Conservation (phyloP, 2,888 invertebrate species). For the Dicycla oo region DNA sequence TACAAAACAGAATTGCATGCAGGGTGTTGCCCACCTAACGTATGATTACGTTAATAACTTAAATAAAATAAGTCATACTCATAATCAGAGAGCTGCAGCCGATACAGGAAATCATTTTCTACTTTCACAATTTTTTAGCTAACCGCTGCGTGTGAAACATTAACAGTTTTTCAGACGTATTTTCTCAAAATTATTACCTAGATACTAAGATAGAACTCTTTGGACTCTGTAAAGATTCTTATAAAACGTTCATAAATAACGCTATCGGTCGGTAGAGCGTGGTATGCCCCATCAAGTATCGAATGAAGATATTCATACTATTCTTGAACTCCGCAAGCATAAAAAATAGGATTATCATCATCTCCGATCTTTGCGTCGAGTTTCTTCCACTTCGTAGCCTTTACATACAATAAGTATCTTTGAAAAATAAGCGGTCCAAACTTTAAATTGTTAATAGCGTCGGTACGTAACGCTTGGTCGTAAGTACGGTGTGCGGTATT, state of each 20-base stretch:
- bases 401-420: conserved; percentile 43
- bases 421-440: conserved; percentile 43
- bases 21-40: background rate
- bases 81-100: background rate
- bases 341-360: conserved; percentile 39
- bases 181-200: background rate
- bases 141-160: background rate
- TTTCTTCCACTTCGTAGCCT: conserved; percentile 36
- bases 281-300: background rate
- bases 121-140: background rate
- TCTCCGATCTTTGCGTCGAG: conserved; percentile 26
- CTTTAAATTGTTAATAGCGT: conserved; percentile 56
- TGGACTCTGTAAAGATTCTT: background rate
- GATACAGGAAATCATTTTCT: background rate
- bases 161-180: background rate
- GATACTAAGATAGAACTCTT: background rate
- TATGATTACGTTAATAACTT: conserved; percentile 41
- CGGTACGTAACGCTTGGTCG: conserved; percentile 56
- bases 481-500: conserved; percentile 66
- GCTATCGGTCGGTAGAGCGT: background rate
- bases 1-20: conserved; percentile 39
- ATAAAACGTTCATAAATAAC: conserved; percentile 1
- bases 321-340: conserved; percentile 10
- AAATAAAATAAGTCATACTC: conserved; percentile 13
- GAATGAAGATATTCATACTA: conserved; percentile 27